Evolutionary conservation across 1,140 invertebrate genomes (phyloP).

Genomic region (Atta cephalotes): DNA sequence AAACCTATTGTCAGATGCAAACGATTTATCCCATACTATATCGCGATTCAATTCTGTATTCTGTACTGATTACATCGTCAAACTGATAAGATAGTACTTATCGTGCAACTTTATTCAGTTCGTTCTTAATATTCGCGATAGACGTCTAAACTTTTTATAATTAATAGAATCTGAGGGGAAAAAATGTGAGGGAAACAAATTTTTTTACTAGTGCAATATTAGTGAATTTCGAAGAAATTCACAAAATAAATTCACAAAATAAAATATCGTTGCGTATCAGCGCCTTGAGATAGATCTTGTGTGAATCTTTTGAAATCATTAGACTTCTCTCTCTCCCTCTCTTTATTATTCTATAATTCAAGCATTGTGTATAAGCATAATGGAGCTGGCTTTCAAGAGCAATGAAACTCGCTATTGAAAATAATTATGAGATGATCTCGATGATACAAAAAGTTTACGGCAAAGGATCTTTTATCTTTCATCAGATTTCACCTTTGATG

Average conservation of each 20-base stretch:
- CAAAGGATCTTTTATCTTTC: constrained; percentile 40
- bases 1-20: not conserved
- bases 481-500: constrained; percentile 33
- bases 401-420: constrained; percentile 73
- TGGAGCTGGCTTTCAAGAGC: constrained; percentile 69
- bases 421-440: constrained; percentile 71
- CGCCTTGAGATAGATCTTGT: constrained; percentile 44
- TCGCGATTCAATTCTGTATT: constrained; percentile 61
- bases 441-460: constrained; percentile 73
- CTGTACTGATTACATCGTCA: constrained; percentile 52
- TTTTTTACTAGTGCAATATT: not conserved
- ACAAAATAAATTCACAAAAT: constrained; percentile 14
- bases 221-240: not conserved
- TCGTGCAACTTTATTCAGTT: constrained; percentile 52
- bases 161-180: not conserved
- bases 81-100: constrained; percentile 71
- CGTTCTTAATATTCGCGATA: constrained; percentile 44
- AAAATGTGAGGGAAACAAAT: not conserved
- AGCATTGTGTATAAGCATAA: constrained; percentile 70
- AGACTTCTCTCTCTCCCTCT: constrained; percentile 9
- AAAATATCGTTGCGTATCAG: not conserved
- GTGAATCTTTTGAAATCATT: constrained; percentile 72
- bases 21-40: constrained; percentile 38
- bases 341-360: constrained; percentile 65
- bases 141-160: not conserved